A percentile compares a stretch with the other conserved stretches of the same genome.
Conservation (phyloP, 2,113 vertebrate species). For the Callochromis pleurospilus region DNA sequence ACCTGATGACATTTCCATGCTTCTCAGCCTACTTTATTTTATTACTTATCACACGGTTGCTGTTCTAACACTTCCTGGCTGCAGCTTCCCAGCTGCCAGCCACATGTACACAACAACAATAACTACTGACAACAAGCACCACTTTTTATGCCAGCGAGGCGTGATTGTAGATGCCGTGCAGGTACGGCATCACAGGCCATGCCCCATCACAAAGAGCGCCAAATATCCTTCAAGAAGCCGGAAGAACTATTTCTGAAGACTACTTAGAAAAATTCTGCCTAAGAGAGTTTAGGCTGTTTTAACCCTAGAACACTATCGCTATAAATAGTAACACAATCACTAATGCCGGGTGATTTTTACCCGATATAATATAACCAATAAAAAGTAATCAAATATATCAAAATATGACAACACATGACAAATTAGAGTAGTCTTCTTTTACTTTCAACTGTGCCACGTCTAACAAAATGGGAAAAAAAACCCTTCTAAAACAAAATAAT, state of each 20-base stretch:
- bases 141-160: background rate
- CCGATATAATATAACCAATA: too few relatives aligned
- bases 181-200: background rate
- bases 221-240: background rate
- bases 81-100: background rate
- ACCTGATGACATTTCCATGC: background rate
- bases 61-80: background rate
- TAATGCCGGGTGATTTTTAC: too few relatives aligned
- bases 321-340: too few relatives aligned
- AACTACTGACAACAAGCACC: background rate
- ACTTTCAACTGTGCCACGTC: too few relatives aligned
- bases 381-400: too few relatives aligned
- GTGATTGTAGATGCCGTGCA: background rate
- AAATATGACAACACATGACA: too few relatives aligned
- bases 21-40: background rate
- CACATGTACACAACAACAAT: background rate
- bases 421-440: too few relatives aligned
- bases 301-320: too few relatives aligned
- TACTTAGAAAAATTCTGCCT: background rate
- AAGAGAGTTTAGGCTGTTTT: background rate
- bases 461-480: too few relatives aligned
- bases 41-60: background rate
- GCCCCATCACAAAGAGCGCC: background rate
- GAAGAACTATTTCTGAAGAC: background rate
- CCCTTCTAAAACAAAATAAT: too few relatives aligned